These are phyloP conservation scores for Esox niger DNA, from an alignment of 2,113 vertebrate genomes.

Conservation along the genomic window DNA sequence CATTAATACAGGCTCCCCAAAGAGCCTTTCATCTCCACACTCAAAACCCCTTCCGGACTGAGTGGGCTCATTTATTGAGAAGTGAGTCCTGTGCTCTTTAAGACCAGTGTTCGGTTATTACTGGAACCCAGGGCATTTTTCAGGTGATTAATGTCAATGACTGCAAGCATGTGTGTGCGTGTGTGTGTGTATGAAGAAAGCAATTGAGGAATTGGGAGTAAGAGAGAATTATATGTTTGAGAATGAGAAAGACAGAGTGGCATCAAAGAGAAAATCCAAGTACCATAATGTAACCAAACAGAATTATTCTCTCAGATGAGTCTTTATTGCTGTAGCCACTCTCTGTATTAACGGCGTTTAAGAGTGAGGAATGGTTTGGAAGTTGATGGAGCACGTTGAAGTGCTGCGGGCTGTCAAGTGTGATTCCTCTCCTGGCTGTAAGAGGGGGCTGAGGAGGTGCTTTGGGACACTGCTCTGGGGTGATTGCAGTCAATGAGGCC, in stretches of 20 bases:
- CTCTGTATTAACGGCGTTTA: slow-evolving; percentile 18
- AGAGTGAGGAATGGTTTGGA: slow-evolving; percentile 22
- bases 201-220: slow-evolving; percentile 25
- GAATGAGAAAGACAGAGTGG: slow-evolving; percentile 52
- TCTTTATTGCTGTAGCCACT: slow-evolving; percentile 36
- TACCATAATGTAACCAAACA: slow-evolving; percentile 6
- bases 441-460: slow-evolving; percentile 13
- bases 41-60: slow-evolving; percentile 49
- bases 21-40: slow-evolving; percentile 70
- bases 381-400: slow-evolving; percentile 14
- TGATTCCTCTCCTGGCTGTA: slow-evolving; percentile 8
- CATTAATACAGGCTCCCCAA: slow-evolving; percentile 69
- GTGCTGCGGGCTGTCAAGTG: slow-evolving; percentile 13
- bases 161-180: slow-evolving; percentile 1
- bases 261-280: slow-evolving; percentile 31
- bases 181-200: background rate
- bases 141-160: slow-evolving; percentile 61
- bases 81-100: slow-evolving; percentile 30
- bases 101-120: slow-evolving; percentile 49
- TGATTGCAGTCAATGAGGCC: slow-evolving; percentile 26
- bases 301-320: slow-evolving; percentile 25
- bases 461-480: slow-evolving; percentile 14
- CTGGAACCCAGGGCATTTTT: slow-evolving; percentile 36
- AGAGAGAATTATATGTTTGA: slow-evolving; percentile 40
- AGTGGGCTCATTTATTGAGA: slow-evolving; percentile 36